phyloP scores from a whole-genome alignment of 2,113 vertebrate species.

The Petrocephalus microphthalmus region DNA sequence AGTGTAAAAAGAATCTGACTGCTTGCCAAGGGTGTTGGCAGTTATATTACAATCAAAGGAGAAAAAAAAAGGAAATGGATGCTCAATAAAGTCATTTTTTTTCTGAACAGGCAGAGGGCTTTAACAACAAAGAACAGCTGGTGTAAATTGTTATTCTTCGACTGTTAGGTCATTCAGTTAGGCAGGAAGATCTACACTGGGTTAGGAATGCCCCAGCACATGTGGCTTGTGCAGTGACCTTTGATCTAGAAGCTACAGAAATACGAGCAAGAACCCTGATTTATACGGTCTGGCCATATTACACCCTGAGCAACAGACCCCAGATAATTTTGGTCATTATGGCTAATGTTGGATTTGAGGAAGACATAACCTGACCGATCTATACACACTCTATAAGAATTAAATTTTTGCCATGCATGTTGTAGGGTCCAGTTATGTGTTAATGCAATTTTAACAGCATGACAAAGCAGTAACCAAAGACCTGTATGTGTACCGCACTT shows the following conservation, averaged over 20 bases:
- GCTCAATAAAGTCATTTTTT: neutral
- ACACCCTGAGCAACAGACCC: neutral
- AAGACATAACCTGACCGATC: neutral
- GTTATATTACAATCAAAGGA: neutral
- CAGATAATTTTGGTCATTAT: neutral
- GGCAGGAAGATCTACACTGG: neutral
- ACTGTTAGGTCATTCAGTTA: neutral
- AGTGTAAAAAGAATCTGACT: neutral
- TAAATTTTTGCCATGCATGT: slow-evolving; percentile 14
- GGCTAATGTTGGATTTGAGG: neutral
- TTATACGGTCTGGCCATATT: neutral
- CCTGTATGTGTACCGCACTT: slow-evolving; percentile 37
- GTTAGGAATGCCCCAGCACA: neutral
- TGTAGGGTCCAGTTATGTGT: neutral
- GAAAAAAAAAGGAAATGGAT: neutral
- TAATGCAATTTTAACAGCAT: neutral
- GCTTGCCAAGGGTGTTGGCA: neutral
- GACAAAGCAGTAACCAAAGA: slow-evolving; percentile 19
- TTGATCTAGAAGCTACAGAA: neutral
- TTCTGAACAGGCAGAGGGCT: neutral
- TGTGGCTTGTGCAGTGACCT: neutral
- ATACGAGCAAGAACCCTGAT: neutral
- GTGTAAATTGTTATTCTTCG: neutral
- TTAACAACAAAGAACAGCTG: neutral
- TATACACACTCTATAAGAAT: slow-evolving; percentile 14